Percentiles rank a stretch among this genome's conserved stretches.
phyloP scores from a whole-genome alignment of 2,888 invertebrate species.

The Tinea trinotella region DNA sequence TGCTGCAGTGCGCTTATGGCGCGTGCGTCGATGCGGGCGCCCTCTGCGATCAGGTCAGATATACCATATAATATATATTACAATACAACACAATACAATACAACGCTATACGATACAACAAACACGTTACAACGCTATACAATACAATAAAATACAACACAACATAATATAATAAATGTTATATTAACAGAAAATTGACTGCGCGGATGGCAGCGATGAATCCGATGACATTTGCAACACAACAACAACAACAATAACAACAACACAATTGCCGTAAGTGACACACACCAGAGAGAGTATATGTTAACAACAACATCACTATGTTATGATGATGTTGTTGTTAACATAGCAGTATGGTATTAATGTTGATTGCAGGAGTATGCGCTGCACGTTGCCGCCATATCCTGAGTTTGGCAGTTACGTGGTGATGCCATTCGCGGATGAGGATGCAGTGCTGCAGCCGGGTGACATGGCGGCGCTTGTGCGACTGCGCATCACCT shows the following conservation, averaged over 20 bases:
- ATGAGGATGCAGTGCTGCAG: background rate
- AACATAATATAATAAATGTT: too few species aligned
- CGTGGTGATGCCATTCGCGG: background rate
- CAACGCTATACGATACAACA: too few species aligned
- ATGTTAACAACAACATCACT: background rate
- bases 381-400: slow-evolving; percentile 15
- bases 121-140: too few species aligned
- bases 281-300: background rate
- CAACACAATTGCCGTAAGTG: background rate
- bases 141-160: too few species aligned
- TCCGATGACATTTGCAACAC: slow-evolving; percentile 20
- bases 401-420: slow-evolving; percentile 16
- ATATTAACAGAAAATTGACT: slow-evolving; percentile 20
- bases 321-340: too few species aligned
- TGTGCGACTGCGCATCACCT: background rate
- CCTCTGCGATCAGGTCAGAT: slow-evolving; percentile 34
- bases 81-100: too few species aligned
- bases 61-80: too few species aligned
- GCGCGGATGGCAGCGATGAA: slow-evolving; percentile 22
- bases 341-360: background rate
- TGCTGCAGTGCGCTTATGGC: slow-evolving; percentile 70
- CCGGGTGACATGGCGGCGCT: slow-evolving; percentile 11
- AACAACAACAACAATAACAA: background rate
- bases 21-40: slow-evolving; percentile 55
- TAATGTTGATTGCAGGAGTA: background rate